phyloP scores from a whole-genome alignment of 2,797 vertebrate species.

The Coregonus ussuriensis region DNA sequence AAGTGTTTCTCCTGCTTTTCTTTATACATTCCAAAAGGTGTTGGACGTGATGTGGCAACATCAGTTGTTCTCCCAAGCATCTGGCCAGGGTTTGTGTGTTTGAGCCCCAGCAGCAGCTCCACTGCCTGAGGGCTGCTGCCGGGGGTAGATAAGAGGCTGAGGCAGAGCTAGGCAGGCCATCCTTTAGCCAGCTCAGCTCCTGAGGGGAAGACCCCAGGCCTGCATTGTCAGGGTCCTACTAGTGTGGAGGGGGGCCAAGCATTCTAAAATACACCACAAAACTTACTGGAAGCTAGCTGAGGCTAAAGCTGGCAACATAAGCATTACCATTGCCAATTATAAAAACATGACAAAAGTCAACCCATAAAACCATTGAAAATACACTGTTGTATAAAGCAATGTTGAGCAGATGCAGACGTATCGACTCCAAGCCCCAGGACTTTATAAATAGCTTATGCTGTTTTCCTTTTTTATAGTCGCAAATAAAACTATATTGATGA shows the following conservation, averaged over 20 bases:
- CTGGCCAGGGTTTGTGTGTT: conserved; percentile 29
- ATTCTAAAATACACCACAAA: conserved; percentile 12
- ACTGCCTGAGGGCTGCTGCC: conserved; percentile 46
- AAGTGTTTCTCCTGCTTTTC: neutral
- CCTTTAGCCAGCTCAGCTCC: conserved; percentile 37
- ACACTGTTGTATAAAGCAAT: neutral
- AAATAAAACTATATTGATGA: neutral
- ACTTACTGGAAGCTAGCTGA: conserved; percentile 27
- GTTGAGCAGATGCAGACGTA: no score
- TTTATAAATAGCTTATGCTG: neutral
- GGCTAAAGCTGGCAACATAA: neutral
- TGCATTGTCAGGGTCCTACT: conserved; percentile 26
- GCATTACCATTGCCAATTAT: neutral
- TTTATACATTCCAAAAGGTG: neutral
- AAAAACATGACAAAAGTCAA: neutral
- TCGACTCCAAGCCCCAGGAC: neutral
- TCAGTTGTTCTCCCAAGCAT: conserved; percentile 9
- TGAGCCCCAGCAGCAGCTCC: conserved; percentile 28
- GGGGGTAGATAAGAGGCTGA: conserved; percentile 62
- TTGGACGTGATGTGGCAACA: neutral
- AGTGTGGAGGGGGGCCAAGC: conserved; percentile 18
- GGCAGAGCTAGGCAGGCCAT: conserved; percentile 37
- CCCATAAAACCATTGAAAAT: neutral
- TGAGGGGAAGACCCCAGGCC: conserved; percentile 26
- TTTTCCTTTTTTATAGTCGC: neutral